Percentiles rank a stretch among this genome's conserved stretches.
phyloP scores from a whole-genome alignment of 2,888 invertebrate genomes.

The Harpagoxenus sublaevis region DNA sequence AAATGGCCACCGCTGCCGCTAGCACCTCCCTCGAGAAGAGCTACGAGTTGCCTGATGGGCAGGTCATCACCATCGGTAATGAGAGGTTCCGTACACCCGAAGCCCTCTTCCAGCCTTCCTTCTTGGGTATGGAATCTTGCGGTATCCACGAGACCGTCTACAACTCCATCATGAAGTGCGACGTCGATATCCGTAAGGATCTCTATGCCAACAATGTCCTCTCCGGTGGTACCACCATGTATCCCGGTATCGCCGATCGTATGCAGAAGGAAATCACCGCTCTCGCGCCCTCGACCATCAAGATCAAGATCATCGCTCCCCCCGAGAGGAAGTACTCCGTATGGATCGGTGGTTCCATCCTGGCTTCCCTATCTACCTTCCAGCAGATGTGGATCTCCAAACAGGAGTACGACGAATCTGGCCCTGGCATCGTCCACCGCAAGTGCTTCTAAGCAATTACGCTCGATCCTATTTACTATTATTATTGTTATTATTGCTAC shows the following conservation, averaged over 20 bases:
- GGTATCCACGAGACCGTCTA: slow-evolving; percentile 97
- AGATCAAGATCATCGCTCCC: slow-evolving; percentile 98
- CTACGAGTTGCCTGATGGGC: slow-evolving; percentile 96
- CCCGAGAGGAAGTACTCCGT: slow-evolving; percentile 99
- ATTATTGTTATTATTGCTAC: slow-evolving; percentile 71
- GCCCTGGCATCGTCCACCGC: slow-evolving; percentile 97
- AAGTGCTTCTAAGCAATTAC: slow-evolving; percentile 94
- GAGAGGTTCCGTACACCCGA: slow-evolving; percentile 96
- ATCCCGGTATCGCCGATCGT: slow-evolving; percentile 97
- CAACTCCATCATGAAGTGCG: slow-evolving; percentile 98
- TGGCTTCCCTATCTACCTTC: slow-evolving; percentile 96
- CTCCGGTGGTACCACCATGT: slow-evolving; percentile 98
- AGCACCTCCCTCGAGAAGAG: slow-evolving; percentile 96
- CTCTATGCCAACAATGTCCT: slow-evolving; percentile 96
- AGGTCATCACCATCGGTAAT: slow-evolving; percentile 95
- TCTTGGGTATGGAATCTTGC: slow-evolving; percentile 96
- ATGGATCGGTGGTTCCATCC: slow-evolving; percentile 99
- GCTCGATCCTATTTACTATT: slow-evolving; percentile 72
- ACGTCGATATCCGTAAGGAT: slow-evolving; percentile 97
- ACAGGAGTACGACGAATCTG: slow-evolving; percentile 98
- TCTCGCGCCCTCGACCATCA: slow-evolving; percentile 96
- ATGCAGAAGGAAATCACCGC: slow-evolving; percentile 99
- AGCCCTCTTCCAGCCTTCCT: slow-evolving; percentile 96
- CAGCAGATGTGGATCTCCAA: slow-evolving; percentile 99
- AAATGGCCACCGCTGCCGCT: slow-evolving; percentile 97